These are phyloP conservation scores for Dolichotis patagonum DNA, from an alignment of 2,113 vertebrate species.

Conservation along the genomic window DNA sequence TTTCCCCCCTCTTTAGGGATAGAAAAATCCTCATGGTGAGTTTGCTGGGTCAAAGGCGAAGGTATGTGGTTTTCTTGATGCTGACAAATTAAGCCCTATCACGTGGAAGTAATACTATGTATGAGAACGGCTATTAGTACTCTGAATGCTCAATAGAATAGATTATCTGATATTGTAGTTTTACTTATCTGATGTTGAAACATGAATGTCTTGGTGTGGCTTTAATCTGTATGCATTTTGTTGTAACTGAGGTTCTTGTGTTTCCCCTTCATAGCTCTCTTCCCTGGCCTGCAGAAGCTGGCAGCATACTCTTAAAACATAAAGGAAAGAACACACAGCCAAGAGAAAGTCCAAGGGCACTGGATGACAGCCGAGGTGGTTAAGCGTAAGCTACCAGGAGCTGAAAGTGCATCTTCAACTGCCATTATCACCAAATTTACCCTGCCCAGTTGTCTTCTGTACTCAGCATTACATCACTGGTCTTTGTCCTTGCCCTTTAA, in stretches of 20 bases:
- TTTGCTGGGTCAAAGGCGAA: neutral
- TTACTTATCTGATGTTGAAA: neutral
- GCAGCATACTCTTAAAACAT: neutral
- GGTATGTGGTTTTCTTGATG: neutral
- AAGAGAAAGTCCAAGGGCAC: neutral
- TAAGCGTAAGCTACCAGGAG: neutral
- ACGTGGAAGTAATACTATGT: neutral
- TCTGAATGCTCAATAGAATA: neutral
- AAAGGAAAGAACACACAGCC: too few species aligned
- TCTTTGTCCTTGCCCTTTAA: neutral
- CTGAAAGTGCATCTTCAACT: neutral
- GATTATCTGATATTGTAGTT: neutral
- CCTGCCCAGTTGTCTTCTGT: neutral
- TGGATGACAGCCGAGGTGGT: neutral
- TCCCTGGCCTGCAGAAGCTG: neutral
- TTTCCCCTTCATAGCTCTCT: neutral
- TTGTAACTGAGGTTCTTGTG: neutral
- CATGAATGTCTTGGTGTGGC: neutral
- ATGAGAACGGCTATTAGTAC: neutral
- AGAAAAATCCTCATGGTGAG: neutral
- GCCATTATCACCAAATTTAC: neutral
- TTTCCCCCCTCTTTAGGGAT: neutral
- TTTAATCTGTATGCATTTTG: neutral
- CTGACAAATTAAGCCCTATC: neutral
- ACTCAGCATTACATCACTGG: neutral